These are phyloP conservation scores for Tachyglossus aculeatus DNA, from an alignment of 2,797 vertebrate species.

Conservation along the genomic window DNA sequence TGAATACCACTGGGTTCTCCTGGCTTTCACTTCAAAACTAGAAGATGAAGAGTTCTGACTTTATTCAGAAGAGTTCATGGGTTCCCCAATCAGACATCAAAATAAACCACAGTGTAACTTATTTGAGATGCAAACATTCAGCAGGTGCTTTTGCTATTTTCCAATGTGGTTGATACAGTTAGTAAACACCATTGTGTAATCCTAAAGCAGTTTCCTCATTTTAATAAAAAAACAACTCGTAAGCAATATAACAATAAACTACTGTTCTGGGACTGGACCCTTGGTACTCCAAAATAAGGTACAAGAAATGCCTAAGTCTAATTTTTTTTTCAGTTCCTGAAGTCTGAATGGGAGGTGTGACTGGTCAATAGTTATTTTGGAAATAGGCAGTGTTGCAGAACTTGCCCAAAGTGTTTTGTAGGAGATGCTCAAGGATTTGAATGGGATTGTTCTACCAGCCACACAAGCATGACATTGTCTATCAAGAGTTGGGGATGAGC, in stretches of 20 bases:
- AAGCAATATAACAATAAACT: not conserved
- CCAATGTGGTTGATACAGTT: not conserved
- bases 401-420: not conserved
- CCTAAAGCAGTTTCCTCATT: not conserved
- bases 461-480: conserved; percentile 24
- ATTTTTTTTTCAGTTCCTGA: not conserved
- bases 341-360: conserved; percentile 6
- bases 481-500: not conserved
- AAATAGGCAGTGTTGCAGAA: conserved; percentile 13
- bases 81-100: not conserved
- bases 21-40: no score
- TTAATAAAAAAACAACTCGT: not conserved
- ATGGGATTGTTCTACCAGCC: not conserved
- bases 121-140: not conserved
- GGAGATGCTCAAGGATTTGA: not conserved
- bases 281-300: conserved; percentile 8
- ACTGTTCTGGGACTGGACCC: not conserved
- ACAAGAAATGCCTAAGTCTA: not conserved
- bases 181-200: conserved; percentile 22
- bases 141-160: not conserved
- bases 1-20: no score
- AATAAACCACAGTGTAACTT: not conserved
- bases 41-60: no score
- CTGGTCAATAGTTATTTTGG: conserved; percentile 38
- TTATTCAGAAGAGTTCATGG: no score